Evolutionary conservation across 2,113 vertebrate genomes (phyloP).

Genomic region (Aspidoscelis tigris): DNA sequence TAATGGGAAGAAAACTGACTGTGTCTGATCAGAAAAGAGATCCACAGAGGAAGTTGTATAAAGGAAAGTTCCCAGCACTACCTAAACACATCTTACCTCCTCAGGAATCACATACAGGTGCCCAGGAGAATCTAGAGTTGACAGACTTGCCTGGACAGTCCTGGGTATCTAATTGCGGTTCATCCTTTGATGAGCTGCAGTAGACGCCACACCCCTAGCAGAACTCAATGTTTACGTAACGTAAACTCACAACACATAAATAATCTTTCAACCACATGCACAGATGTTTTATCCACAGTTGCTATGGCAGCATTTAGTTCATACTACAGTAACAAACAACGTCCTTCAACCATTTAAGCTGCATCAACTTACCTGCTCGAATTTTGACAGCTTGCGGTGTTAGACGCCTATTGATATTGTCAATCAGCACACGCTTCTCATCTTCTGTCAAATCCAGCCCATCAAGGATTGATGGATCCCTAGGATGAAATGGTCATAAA

Average conservation of each 20-base stretch:
- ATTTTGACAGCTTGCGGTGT: conserved; percentile 98
- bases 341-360: not conserved
- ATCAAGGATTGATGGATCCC: conserved; percentile 93
- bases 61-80: no score
- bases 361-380: conserved; percentile 85
- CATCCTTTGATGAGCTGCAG: no score
- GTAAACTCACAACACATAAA: not conserved
- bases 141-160: no score
- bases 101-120: no score
- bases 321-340: not conserved
- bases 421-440: conserved; percentile 90
- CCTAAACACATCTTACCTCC: no score
- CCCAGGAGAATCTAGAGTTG: no score
- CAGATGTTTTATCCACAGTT: not conserved
- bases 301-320: not conserved
- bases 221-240: not conserved
- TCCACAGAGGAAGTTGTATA: no score
- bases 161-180: no score
- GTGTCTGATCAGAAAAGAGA: no score
- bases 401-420: conserved; percentile 96
- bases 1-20: no score
- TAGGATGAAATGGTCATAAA: conserved; percentile 64
- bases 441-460: conserved; percentile 93
- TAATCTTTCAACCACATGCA: not conserved
- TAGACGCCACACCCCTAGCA: not conserved